Base-by-base conservation (phyloP, 2,797 vertebrate genomes). In the Epinephelus coioides region DNA sequence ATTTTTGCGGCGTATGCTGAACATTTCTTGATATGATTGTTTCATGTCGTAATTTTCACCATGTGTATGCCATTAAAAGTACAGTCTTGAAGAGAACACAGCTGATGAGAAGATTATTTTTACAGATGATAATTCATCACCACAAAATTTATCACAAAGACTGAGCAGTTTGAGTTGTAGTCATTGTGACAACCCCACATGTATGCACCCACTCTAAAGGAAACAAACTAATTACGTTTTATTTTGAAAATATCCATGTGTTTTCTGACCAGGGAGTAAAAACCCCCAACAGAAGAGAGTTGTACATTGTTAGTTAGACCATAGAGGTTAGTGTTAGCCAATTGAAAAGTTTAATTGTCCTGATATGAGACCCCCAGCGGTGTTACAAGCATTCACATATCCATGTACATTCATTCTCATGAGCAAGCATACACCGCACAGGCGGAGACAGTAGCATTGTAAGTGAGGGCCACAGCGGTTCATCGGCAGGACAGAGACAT, bases 401-500 rank as follows among this genome's bases (percentile, higher is more conserved):
- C 70, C 65, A 47, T 64, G 64, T 73, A 67, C 68, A 80, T 79
- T 53, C 59, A 76, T 70, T 76, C 34, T 55, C 62, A 60, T 30
- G 64, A 78, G 71, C 69, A 81, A 62, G 23, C 60, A 19, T 55
- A 65, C 47, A 59, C 50, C 19, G 55, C 70, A 82, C 19, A 67
- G 55, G 44, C 69, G 68, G 61, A 84, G 50, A 78, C 83, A 68
- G 73, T 51, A 21, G 73, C 47, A 59, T 78, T 82, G 67, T 65
- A 76, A 85, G 63, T 66, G 47, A 65, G 61, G 68, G 70, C 76
- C 78, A 76, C 78, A 69, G 88, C 3, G 60, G 78, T 88, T 85
- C 82, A 78, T 67, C 74, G 47, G 82, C 61, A 65, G 83, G 91
- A 93, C 91, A 92, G 85, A 86, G 77, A 89, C 91, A 94, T 95